A percentile compares a stretch with the other conserved stretches of the same genome.
Conservation (phyloP, 2,113 vertebrate genomes). For the Tretioscincus oriximinensis region DNA sequence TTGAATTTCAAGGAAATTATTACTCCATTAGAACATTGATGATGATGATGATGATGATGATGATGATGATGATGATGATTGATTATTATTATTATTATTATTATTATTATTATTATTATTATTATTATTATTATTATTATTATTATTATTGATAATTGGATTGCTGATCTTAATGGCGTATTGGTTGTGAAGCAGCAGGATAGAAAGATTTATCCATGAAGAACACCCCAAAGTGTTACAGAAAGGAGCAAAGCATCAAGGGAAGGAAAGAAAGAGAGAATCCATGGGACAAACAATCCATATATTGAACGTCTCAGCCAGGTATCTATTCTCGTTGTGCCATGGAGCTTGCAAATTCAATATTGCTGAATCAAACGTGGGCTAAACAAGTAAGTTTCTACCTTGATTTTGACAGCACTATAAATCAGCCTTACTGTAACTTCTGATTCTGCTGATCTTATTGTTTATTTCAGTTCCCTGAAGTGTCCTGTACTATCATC, state of each 20-base stretch:
- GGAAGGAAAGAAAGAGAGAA: not conserved
- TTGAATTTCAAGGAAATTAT: no score
- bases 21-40: no score
- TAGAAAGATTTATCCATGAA: no score
- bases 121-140: no score
- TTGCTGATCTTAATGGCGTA: no score
- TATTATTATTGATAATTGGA: no score
- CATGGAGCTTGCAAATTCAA: not conserved
- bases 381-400: conserved; percentile 6
- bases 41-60: no score
- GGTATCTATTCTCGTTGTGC: not conserved
- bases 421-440: conserved; percentile 4
- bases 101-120: no score
- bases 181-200: no score
- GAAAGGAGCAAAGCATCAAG: not conserved
- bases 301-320: not conserved
- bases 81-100: no score
- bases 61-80: no score
- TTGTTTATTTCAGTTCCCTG: not conserved
- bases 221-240: not conserved
- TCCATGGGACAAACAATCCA: not conserved
- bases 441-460: not conserved
- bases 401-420: not conserved
- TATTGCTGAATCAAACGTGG: not conserved
- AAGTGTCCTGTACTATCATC: not conserved